A percentile compares a stretch with the other conserved stretches of the same genome.
Evolutionary conservation across 1,140 invertebrate species (phyloP).

Genomic region (Drosophila parvula): DNA sequence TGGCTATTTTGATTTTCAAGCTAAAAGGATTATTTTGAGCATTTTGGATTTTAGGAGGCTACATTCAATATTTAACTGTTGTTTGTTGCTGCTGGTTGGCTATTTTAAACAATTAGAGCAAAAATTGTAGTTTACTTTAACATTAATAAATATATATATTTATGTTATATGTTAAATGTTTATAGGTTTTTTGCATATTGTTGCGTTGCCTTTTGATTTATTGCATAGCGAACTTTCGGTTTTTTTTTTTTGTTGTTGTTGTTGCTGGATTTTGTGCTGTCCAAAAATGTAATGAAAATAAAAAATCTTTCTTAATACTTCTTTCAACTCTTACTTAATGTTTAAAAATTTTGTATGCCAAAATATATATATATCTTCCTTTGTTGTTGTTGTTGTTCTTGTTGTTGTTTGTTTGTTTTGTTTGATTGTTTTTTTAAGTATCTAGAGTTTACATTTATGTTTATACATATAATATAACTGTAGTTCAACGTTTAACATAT

Average conservation of each 20-base stretch:
- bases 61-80: conserved; percentile 65
- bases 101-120: conserved; percentile 63
- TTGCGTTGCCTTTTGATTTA: conserved; percentile 50
- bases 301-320: conserved; percentile 28
- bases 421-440: conserved; percentile 53
- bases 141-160: conserved; percentile 59
- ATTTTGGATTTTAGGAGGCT: conserved; percentile 57
- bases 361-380: conserved; percentile 68
- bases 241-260: too few species aligned
- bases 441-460: conserved; percentile 57
- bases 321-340: conserved; percentile 41
- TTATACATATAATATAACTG: conserved; percentile 43
- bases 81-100: conserved; percentile 44
- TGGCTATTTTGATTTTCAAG: conserved; percentile 76
- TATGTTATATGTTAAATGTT: conserved; percentile 22
- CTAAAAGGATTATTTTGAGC: conserved; percentile 74
- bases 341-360: conserved; percentile 80
- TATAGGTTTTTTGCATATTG: conserved; percentile 56
- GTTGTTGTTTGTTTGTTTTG: conserved; percentile 23
- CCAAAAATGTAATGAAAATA: conserved; percentile 55
- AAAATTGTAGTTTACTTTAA: conserved; percentile 52
- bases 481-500: conserved; percentile 65
- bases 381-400: conserved; percentile 31
- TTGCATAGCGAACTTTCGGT: conserved; percentile 61
- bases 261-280: conserved; percentile 55